phyloP scores from a whole-genome alignment of 2,797 vertebrate species.

The Gastrophryne carolinensis region DNA sequence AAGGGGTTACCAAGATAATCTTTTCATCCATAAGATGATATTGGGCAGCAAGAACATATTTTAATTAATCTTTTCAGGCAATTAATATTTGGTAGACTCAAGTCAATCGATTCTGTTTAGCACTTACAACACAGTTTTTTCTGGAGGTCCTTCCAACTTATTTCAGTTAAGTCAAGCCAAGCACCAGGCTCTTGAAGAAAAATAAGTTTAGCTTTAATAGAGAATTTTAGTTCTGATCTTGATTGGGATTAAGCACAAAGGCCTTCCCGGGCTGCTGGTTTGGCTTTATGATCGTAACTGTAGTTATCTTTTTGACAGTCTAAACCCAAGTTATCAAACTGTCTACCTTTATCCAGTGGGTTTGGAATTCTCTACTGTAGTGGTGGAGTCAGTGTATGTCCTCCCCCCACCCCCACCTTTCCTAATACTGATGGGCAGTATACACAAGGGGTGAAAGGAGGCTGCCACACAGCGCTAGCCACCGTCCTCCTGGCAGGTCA shows the following conservation, averaged over 20 bases:
- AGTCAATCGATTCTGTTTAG: no score
- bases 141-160: no score
- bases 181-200: no score
- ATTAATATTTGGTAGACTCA: no score
- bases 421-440: neutral
- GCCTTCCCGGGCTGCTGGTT: neutral
- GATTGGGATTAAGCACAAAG: neutral
- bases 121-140: no score
- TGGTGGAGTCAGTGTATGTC: neutral
- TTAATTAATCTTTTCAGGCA: no score
- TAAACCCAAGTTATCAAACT: slow-evolving; percentile 21
- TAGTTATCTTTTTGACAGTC: slow-evolving; percentile 22
- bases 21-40: no score
- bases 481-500: neutral
- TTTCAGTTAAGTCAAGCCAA: no score
- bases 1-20: no score
- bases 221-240: neutral
- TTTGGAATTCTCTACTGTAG: neutral
- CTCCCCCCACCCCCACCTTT: neutral
- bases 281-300: slow-evolving; percentile 16
- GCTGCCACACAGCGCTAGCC: neutral
- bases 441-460: neutral
- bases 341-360: slow-evolving; percentile 25
- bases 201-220: no score
- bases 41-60: no score